phyloP scores from a whole-genome alignment of 2,113 vertebrate species.

The Pelvicachromis taeniatus region DNA sequence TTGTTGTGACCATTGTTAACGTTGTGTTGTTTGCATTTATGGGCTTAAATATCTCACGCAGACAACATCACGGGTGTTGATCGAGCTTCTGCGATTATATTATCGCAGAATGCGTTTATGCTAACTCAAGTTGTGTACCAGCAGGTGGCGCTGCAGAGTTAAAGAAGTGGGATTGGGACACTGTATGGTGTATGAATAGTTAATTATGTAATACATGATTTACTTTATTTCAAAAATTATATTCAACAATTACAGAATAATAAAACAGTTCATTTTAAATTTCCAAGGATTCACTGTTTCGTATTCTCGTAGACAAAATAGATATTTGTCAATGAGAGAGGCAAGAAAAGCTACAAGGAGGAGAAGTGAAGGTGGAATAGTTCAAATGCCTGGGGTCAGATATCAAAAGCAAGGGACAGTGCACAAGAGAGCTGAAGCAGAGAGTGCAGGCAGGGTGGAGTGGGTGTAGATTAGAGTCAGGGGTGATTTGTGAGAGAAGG shows the following conservation, averaged over 20 bases:
- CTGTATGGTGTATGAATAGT: rapidly evolving
- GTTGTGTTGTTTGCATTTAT: not conserved
- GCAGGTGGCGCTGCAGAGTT: not conserved
- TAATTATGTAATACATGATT: not conserved
- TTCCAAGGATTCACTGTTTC: rapidly evolving
- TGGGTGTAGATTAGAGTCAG: not conserved
- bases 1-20: not conserved
- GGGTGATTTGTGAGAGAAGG: not conserved
- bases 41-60: not conserved
- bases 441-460: not conserved
- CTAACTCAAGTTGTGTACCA: not conserved
- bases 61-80: not conserved
- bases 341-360: not conserved
- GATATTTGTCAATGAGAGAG: not conserved
- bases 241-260: not conserved
- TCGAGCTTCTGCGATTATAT: not conserved
- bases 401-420: not conserved
- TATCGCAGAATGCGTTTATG: not conserved
- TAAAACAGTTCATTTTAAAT: not conserved
- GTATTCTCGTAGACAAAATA: not conserved
- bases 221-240: rapidly evolving
- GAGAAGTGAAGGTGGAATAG: not conserved
- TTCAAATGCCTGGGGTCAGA: not conserved
- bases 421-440: not conserved
- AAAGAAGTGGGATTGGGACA: not conserved